Evolutionary conservation across 2,113 vertebrate genomes (phyloP), one percentile per base, ranked within the genome.

Genomic region (Casuarius casuarius): DNA sequence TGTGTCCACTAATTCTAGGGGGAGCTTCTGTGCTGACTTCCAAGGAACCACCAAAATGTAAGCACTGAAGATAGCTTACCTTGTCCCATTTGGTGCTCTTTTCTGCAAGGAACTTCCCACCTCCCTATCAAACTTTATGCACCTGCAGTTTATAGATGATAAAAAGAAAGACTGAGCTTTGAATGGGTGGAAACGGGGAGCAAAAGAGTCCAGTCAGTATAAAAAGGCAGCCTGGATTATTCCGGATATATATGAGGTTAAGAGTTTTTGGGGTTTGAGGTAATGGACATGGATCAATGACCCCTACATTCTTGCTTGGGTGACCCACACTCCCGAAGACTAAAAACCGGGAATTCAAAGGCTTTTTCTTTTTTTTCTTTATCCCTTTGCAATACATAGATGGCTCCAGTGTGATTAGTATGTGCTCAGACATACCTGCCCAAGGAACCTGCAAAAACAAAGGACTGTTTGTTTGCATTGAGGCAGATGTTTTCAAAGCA

Each of bases 141-240:
- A 94, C 62, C 89, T 89, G 73, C 44, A 25, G 21, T 6, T 95
- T 85, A 71, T 20, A 72, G 52, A 42, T 63, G 40, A 42, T 62
- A 49, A 59, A 89, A 80, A 18, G 25, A 20, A 48, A 76, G 31
- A 28, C 19, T 52, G 81, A 10, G n/a, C 26, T 75, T 33, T 20
- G 52, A 79, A 48, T 19, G 19, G 52, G 49, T 71, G 81, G 81
- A 66, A 95, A 92, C 46, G 33, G 1, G 28, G 54, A 93, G 62
- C 73, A 58, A 9, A 6, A 20, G 44, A 22, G 33, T 46, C 56
- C 28, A 29, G 61, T 1, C 44, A 48, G 58, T 65, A 9, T 31
- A 23, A 42, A 65, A 31, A 77, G 38, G 33, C 58, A 83, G 38
- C 76, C 35, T 59, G 42, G 46, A 54, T 10, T 74, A 21, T 72